Conservation (phyloP, 1,140 invertebrate genomes). For the Pachyrhynchus sulphureomaculatus region DNA sequence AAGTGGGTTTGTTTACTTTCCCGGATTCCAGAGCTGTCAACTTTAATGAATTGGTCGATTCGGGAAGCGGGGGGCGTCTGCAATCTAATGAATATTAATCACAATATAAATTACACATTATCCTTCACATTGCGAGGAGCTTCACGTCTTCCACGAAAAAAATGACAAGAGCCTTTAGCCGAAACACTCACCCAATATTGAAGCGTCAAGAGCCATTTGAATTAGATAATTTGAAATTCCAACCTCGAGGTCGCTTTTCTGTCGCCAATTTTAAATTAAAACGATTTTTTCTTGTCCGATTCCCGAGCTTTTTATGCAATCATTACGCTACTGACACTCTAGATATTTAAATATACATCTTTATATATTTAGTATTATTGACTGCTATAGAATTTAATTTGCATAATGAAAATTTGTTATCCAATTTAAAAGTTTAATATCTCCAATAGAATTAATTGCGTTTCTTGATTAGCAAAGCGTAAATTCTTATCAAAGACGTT, state of each 20-base stretch:
- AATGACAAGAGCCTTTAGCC: constrained; percentile 27
- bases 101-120: constrained; percentile 32
- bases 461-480: no score
- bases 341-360: no score
- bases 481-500: no score
- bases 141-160: constrained; percentile 12
- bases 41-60: constrained; percentile 29
- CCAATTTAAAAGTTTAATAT: no score
- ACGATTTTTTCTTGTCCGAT: constrained; percentile 10
- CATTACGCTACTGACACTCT: no score
- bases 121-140: constrained; percentile 16
- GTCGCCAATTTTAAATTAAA: constrained; percentile 11
- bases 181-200: constrained; percentile 19
- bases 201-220: constrained; percentile 24
- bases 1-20: constrained; percentile 19
- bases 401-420: no score
- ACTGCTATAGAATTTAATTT: no score
- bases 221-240: constrained; percentile 28
- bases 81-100: constrained; percentile 30
- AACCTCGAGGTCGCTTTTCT: not conserved
- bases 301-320: not conserved
- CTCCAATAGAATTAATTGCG: no score
- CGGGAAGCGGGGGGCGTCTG: not conserved
- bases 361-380: no score
- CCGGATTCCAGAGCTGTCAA: constrained; percentile 20